A percentile compares a stretch with the other conserved stretches of the same genome.
Evolutionary conservation across 2,888 invertebrate genomes (phyloP).

Genomic region (Hartigia nigra): DNA sequence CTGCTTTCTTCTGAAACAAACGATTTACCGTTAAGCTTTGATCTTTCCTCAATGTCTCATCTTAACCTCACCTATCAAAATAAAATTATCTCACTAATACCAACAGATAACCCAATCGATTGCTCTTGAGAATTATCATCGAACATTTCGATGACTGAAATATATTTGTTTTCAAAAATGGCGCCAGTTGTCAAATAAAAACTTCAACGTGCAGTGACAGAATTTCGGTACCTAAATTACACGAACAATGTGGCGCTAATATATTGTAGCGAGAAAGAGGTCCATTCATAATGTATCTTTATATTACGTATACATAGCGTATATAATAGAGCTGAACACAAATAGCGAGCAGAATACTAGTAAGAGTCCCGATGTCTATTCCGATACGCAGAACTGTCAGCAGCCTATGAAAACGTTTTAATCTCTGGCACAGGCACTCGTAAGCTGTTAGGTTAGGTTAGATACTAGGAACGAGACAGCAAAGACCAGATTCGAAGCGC

Average conservation of each 20-base stretch:
- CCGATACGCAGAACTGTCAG: neutral
- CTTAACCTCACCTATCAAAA: neutral
- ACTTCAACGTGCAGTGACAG: neutral
- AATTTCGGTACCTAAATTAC: neutral
- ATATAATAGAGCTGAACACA: neutral
- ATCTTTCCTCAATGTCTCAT: neutral
- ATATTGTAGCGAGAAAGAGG: neutral
- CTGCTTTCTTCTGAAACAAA: constrained; percentile 22
- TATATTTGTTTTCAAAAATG: no score
- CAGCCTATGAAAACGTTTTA: constrained; percentile 4
- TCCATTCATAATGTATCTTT: neutral
- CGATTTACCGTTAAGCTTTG: neutral
- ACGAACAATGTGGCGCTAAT: neutral
- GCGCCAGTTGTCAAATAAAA: neutral
- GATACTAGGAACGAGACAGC: neutral
- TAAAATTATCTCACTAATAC: neutral
- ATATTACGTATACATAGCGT: neutral
- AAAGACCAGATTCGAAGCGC: constrained; percentile 4
- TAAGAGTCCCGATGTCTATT: neutral
- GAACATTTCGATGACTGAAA: neutral
- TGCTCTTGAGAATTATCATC: neutral
- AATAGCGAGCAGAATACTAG: neutral
- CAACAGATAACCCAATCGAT: neutral
- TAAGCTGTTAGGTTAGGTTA: neutral
- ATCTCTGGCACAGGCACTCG: neutral